Evolutionary conservation across 2,888 invertebrate genomes (phyloP), one percentile per base, ranked within the genome.

Genomic region (Drosophila yooni): DNA sequence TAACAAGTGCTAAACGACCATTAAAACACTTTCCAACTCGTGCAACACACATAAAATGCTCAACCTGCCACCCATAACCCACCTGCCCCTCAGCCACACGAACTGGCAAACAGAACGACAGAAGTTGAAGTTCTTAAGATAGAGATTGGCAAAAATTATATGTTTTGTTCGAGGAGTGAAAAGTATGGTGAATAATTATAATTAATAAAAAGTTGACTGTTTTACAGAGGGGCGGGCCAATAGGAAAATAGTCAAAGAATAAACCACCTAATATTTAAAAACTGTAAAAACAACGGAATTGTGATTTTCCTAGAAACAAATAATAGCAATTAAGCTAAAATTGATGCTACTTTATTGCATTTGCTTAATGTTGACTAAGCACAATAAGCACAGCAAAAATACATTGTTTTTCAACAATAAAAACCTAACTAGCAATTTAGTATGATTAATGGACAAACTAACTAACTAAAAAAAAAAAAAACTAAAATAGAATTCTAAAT

Each of bases 1-100:
- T 48, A 74, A 75, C 57, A 79, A 79, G 77, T 79, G 80, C 70
- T 80, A 78, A 78, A 79, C 63, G 80, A 64, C 57, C 67, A 70
- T 70, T 70, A 66, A 64, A 70, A 63, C 38, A 57, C 66, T 52
- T 63, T 57, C 21, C 25, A 60, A 72, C 56, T 76, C 66, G 57
- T 70, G 74, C 79, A 77, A 58, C 52, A 64, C 63, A 57, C 40
- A 64, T 64, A 61, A 74, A 70, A 54, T 60, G 50, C 18, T 15
- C 48, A 33, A 61, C 60, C 60, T 52, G 21, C 56, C 40, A 18
- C 50, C 34, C 43, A 25, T 10, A 8, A 11, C 34, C 31, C 38
- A 61, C 36, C 29, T 11, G 3, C 3, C 11, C 36, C 21, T 15
- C 43, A 52, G 70, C 65, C 61, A 65, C 52, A 48, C 27, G 33